These are phyloP conservation scores for Desmodus rotundus DNA, from an alignment of 2,113 vertebrate species.

Conservation along the genomic window DNA sequence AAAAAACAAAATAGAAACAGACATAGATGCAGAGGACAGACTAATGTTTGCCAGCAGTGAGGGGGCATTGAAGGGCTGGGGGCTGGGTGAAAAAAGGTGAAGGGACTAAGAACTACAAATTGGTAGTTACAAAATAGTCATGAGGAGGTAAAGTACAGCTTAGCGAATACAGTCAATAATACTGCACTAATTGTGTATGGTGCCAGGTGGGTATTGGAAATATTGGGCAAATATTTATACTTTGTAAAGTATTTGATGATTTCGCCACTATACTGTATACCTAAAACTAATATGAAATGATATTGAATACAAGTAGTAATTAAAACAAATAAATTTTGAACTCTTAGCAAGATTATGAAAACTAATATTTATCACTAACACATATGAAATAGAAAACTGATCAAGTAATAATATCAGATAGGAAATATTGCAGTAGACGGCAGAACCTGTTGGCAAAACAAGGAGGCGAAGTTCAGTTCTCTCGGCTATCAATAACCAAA, in stretches of 20 bases:
- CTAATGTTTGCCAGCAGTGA: not conserved
- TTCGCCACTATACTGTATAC: not conserved
- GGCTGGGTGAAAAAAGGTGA: not conserved
- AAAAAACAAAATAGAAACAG: not conserved
- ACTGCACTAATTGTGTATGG: not conserved
- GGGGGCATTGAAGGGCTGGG: not conserved
- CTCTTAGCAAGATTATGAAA: not conserved
- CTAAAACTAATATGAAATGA: not conserved
- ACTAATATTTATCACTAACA: not conserved
- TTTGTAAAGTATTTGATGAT: not conserved
- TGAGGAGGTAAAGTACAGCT: not conserved
- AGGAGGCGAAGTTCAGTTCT: not conserved
- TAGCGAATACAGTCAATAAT: not conserved
- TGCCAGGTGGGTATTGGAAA: not conserved
- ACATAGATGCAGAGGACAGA: not conserved
- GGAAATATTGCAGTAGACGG: not conserved
- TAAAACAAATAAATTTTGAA: not conserved
- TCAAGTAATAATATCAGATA: not conserved
- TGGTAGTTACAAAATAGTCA: not conserved
- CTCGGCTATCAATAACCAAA: not conserved
- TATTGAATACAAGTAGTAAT: not conserved
- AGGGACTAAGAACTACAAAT: not conserved
- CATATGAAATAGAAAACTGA: not conserved
- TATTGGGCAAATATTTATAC: not conserved
- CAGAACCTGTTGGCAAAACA: not conserved